phyloP scores from a whole-genome alignment of 2,888 invertebrate genomes.

The Spisula solida region DNA sequence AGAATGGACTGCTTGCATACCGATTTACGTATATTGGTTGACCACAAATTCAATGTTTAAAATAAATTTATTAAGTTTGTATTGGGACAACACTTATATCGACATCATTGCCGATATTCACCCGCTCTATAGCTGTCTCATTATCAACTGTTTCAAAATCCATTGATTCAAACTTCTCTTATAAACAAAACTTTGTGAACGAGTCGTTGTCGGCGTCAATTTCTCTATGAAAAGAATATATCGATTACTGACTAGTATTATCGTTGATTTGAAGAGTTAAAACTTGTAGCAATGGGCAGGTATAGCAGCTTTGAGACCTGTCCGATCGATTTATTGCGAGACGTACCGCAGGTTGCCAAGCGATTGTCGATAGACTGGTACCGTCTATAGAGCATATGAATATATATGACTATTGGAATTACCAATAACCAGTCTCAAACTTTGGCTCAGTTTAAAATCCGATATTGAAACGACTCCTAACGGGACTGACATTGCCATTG shows the following conservation, averaged over 20 bases:
- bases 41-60: neutral
- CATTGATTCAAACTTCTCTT: constrained; percentile 18
- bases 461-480: constrained; percentile 8
- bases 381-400: neutral
- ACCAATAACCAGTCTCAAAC: constrained; percentile 19
- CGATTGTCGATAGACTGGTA: constrained; percentile 36
- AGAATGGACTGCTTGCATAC: too few species aligned
- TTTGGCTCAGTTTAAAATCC: constrained; percentile 18
- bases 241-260: constrained; percentile 41
- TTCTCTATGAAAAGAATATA: constrained; percentile 36
- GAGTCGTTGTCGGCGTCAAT: constrained; percentile 33
- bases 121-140: neutral
- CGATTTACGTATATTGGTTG: neutral
- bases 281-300: constrained; percentile 42
- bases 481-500: constrained; percentile 17
- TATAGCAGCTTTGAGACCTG: constrained; percentile 11
- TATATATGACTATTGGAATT: constrained; percentile 30
- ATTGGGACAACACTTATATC: neutral
- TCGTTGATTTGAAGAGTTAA: constrained; percentile 52
- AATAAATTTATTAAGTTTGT: neutral
- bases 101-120: neutral
- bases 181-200: constrained; percentile 11
- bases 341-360: constrained; percentile 37
- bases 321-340: constrained; percentile 27
- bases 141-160: neutral